Conservation (phyloP, 2,797 vertebrate species). For the Galago senegalensis region DNA sequence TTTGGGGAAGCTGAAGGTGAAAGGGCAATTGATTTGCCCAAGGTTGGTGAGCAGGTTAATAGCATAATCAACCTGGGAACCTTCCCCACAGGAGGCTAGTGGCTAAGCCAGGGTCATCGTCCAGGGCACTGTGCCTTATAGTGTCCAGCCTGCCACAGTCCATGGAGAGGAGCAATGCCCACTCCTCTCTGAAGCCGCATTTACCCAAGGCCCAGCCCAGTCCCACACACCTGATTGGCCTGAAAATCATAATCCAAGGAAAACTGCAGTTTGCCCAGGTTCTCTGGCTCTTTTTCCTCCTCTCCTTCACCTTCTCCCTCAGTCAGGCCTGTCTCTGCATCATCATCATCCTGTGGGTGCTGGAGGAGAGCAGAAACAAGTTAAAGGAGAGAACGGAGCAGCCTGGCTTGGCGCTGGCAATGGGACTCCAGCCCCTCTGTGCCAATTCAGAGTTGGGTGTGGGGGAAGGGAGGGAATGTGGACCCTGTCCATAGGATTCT, state of each 20-base stretch:
- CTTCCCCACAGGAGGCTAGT: background rate
- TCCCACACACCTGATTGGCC: constrained; percentile 93
- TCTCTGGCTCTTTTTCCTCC: constrained; percentile 97
- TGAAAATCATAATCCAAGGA: constrained; percentile 98
- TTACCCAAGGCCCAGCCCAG: background rate
- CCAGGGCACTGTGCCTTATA: background rate
- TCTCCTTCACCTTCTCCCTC: constrained; percentile 97
- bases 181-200: accelerated
- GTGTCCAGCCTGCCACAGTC: background rate
- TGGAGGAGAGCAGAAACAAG: constrained; percentile 53
- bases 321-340: constrained; percentile 94
- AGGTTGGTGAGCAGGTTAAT: background rate
- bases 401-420: accelerated
- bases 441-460: background rate
- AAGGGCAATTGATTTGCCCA: background rate
- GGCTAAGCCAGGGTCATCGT: background rate
- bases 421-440: background rate
- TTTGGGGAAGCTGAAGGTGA: background rate
- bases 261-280: constrained; percentile 97
- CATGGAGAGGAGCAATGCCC: background rate
- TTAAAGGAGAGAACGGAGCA: too few relatives aligned
- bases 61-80: background rate
- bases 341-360: constrained; percentile 95
- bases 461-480: accelerated
- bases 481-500: background rate